These are phyloP conservation scores for Dichetophora obliterata DNA, from an alignment of 2,888 invertebrate genomes.

Conservation along the genomic window DNA sequence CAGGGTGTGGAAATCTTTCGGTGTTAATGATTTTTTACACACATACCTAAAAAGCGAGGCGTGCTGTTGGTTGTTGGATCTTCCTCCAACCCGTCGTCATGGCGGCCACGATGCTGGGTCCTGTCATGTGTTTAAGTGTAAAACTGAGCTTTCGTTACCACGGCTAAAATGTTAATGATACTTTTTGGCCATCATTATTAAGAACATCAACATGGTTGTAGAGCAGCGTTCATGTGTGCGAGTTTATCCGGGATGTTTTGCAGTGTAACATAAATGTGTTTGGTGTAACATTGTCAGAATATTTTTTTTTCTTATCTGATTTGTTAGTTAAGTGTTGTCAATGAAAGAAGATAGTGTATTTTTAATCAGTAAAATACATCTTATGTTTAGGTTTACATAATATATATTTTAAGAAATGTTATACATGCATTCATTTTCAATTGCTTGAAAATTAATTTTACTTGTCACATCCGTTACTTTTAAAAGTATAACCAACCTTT, in stretches of 20 bases:
- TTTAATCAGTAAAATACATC: too few relatives aligned
- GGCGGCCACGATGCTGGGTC: background rate
- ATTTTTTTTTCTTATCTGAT: too few relatives aligned
- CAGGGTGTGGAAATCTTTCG: slow-evolving; percentile 46
- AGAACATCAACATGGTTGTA: slow-evolving; percentile 38
- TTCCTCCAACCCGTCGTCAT: too few relatives aligned
- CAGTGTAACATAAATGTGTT: background rate
- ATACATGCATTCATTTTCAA: too few relatives aligned
- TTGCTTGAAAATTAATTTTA: too few relatives aligned
- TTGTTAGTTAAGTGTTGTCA: too few relatives aligned
- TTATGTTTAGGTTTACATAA: too few relatives aligned
- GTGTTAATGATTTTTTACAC: slow-evolving; percentile 66
- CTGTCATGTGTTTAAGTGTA: slow-evolving; percentile 41
- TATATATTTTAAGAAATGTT: too few relatives aligned
- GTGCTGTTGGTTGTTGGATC: too few relatives aligned
- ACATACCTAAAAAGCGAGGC: slow-evolving; percentile 39
- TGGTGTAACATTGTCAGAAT: background rate
- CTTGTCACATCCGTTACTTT: too few relatives aligned
- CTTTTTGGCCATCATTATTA: slow-evolving; percentile 42
- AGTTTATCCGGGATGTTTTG: background rate
- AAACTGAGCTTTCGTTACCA: slow-evolving; percentile 47
- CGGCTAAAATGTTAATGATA: slow-evolving; percentile 45
- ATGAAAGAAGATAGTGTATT: too few relatives aligned
- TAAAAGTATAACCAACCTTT: too few relatives aligned
- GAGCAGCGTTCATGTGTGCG: background rate